These are phyloP conservation scores for Spilarctia lutea DNA, from an alignment of 2,888 invertebrate species.

Conservation along the genomic window DNA sequence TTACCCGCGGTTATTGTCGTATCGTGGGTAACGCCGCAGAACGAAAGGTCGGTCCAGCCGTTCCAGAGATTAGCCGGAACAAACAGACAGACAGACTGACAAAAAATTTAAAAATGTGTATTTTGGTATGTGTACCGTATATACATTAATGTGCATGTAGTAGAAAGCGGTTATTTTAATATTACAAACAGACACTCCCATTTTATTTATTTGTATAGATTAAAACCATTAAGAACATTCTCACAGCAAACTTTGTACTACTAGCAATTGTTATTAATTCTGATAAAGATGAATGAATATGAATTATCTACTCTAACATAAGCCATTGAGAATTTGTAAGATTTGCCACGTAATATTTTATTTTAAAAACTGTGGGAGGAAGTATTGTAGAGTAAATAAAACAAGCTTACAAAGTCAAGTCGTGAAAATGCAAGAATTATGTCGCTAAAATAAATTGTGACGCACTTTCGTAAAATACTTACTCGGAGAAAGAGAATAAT, in stretches of 20 bases:
- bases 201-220: too few species aligned
- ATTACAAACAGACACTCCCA: too few species aligned
- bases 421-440: slow-evolving; percentile 55
- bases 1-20: too few species aligned
- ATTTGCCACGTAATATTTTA: neutral
- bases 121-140: too few species aligned
- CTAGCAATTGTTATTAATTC: neutral
- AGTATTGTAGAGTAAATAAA: slow-evolving; percentile 41
- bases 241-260: neutral
- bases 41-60: too few species aligned
- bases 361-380: neutral
- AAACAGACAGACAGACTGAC: too few species aligned
- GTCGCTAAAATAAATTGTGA: slow-evolving; percentile 50
- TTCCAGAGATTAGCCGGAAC: too few species aligned
- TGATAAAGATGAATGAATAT: neutral
- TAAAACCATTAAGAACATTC: neutral
- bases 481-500: slow-evolving; percentile 6
- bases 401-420: slow-evolving; percentile 43
- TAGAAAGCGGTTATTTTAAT: too few species aligned
- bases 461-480: slow-evolving; percentile 38
- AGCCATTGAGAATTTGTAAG: neutral
- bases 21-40: too few species aligned
- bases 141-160: too few species aligned
- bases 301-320: neutral
- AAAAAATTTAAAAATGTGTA: too few species aligned